These are phyloP conservation scores for Aphelocoma coerulescens DNA, from an alignment of 2,113 vertebrate genomes.

Conservation along the genomic window DNA sequence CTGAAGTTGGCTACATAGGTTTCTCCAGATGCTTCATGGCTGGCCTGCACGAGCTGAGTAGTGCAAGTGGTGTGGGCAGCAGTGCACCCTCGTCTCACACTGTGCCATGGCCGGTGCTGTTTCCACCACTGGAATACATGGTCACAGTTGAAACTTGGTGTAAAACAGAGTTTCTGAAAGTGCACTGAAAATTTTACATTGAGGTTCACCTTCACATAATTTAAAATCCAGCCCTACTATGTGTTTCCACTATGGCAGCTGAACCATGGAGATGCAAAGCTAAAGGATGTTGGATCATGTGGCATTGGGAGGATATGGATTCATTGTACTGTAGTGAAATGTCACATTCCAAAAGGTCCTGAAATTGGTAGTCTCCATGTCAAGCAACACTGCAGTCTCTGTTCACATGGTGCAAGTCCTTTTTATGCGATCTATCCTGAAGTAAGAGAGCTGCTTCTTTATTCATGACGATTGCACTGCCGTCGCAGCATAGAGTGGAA, in stretches of 20 bases:
- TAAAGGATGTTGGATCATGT: conserved; percentile 5
- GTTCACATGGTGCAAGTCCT: conserved; percentile 61
- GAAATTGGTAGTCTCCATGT: conserved; percentile 55
- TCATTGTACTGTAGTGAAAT: conserved; percentile 70
- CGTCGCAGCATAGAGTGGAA: conserved; percentile 12
- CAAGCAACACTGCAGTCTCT: conserved; percentile 39
- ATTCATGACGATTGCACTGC: conserved; percentile 60
- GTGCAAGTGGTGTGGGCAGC: background rate
- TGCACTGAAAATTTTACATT: conserved; percentile 16
- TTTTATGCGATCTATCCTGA: conserved; percentile 66
- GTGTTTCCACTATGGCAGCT: conserved; percentile 6
- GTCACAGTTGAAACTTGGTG: conserved; percentile 18
- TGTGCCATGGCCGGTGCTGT: background rate
- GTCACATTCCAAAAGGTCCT: conserved; percentile 71
- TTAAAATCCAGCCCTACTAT: conserved; percentile 21
- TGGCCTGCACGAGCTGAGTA: background rate
- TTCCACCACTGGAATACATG: background rate
- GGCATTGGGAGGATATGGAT: conserved; percentile 7
- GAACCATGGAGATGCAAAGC: conserved; percentile 38
- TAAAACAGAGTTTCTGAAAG: conserved; percentile 30
- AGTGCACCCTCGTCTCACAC: rapidly evolving
- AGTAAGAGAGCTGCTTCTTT: conserved; percentile 64
- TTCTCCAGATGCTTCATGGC: background rate
- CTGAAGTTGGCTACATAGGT: background rate
- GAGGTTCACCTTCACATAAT: background rate